phyloP scores from a whole-genome alignment of 2,113 vertebrate species.

The Solenodon paradoxus region DNA sequence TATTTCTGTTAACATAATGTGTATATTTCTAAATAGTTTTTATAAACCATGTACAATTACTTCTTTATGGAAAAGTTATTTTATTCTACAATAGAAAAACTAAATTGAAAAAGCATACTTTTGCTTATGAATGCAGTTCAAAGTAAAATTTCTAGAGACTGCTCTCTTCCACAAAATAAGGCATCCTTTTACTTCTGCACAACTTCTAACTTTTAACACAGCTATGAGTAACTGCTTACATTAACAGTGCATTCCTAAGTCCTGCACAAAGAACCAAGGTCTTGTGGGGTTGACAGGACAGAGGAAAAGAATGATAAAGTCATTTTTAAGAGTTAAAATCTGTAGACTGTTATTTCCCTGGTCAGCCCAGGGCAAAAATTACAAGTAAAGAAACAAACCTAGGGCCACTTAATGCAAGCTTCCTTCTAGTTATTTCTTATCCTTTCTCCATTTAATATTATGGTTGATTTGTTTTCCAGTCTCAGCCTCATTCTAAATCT shows the following conservation, averaged over 20 bases:
- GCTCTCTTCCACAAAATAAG: neutral
- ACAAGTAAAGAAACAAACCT: neutral
- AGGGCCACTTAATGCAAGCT: neutral
- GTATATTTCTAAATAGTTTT: neutral
- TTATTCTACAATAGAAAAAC: neutral
- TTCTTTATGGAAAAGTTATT: neutral
- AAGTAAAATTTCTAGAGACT: neutral
- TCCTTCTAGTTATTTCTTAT: neutral
- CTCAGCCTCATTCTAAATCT: neutral
- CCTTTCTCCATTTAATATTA: neutral
- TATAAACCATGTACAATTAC: neutral
- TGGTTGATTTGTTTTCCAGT: neutral
- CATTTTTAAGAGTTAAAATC: neutral
- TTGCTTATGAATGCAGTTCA: neutral
- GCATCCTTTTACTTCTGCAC: neutral
- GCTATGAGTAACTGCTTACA: neutral
- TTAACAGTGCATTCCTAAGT: neutral
- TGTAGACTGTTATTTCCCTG: neutral
- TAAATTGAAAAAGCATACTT: neutral
- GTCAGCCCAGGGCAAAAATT: neutral
- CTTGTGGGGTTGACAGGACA: neutral
- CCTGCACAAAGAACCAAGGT: neutral
- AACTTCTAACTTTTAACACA: no score
- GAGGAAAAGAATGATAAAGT: neutral
- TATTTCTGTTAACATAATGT: no score